Conservation (phyloP, 2,113 vertebrate genomes). For the Leucoraja erinaceus region DNA sequence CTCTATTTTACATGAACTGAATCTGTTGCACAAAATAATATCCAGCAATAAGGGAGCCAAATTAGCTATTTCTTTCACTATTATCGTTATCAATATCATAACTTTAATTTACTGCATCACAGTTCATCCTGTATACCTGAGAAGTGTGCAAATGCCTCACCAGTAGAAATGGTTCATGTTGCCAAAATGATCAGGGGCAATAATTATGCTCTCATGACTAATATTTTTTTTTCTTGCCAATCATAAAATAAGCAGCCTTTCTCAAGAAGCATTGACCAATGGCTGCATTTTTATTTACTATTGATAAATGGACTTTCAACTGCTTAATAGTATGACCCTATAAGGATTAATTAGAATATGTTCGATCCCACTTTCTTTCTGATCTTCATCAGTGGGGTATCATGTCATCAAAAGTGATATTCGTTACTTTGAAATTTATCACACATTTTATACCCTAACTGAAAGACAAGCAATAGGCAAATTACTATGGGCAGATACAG, state of each 20-base stretch:
- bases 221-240: background rate
- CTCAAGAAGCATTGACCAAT: background rate
- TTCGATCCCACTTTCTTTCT: slow-evolving; percentile 1
- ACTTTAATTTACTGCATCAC: background rate
- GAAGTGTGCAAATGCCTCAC: background rate
- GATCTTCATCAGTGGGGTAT: background rate
- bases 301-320: background rate
- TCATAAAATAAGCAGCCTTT: background rate
- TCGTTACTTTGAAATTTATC: background rate
- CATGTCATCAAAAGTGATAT: background rate
- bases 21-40: background rate
- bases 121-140: background rate
- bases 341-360: background rate
- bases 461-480: background rate
- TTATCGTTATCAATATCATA: background rate
- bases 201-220: no score
- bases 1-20: background rate
- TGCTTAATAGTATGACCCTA: background rate
- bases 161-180: background rate
- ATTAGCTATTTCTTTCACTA: background rate
- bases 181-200: background rate
- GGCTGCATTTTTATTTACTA: background rate
- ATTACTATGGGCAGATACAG: background rate
- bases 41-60: background rate
- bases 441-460: background rate